These are phyloP conservation scores for Macaria liturata DNA, from an alignment of 2,888 invertebrate species.

Conservation along the genomic window DNA sequence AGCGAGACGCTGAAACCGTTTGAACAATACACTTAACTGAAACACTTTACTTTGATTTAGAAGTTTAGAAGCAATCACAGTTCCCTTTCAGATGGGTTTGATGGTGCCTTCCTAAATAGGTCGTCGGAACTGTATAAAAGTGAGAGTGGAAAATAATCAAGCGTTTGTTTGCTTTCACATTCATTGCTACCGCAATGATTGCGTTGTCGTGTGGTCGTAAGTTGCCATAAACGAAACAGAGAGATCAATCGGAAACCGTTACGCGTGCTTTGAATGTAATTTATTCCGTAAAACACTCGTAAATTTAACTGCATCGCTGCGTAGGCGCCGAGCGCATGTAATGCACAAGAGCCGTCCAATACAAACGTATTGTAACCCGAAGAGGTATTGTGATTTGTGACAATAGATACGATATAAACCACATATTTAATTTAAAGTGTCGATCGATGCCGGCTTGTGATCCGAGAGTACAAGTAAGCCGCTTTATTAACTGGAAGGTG, in stretches of 20 bases:
- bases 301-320: slow-evolving; percentile 52
- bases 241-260: slow-evolving; percentile 59
- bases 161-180: slow-evolving; percentile 15
- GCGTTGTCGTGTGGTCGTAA: slow-evolving; percentile 44
- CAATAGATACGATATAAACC: slow-evolving; percentile 36
- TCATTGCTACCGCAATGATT: slow-evolving; percentile 28
- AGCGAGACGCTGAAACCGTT: neutral
- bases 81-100: no score
- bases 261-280: slow-evolving; percentile 65
- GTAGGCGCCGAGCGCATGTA: slow-evolving; percentile 47
- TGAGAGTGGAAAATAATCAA: slow-evolving; percentile 19
- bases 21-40: neutral
- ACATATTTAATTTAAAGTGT: slow-evolving; percentile 19
- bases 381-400: slow-evolving; percentile 34
- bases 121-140: slow-evolving; percentile 2
- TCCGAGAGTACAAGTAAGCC: slow-evolving; percentile 28
- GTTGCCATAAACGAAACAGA: slow-evolving; percentile 47
- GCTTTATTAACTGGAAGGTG: slow-evolving; percentile 21
- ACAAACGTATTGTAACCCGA: slow-evolving; percentile 27
- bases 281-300: slow-evolving; percentile 65
- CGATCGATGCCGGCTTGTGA: slow-evolving; percentile 14
- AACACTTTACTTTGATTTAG: no score
- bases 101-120: no score
- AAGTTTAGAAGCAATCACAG: no score
- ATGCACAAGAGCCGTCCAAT: slow-evolving; percentile 36